A percentile compares a stretch with the other conserved stretches of the same genome.
Evolutionary conservation across 2,113 vertebrate genomes (phyloP).

Genomic region (Verasper variegatus): DNA sequence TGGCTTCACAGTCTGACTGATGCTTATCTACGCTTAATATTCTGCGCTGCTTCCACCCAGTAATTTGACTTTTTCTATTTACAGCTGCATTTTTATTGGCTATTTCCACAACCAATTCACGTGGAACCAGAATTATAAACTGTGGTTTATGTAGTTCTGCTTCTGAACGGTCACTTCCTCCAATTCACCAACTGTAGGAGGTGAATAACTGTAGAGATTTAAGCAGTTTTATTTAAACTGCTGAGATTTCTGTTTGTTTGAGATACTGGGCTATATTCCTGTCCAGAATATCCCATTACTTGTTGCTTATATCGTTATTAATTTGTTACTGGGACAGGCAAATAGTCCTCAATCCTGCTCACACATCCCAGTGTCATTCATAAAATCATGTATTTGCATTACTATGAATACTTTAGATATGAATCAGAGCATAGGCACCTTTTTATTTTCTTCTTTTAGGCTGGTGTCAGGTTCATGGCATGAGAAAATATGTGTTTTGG

Average conservation of each 20-base stretch:
- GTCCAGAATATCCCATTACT: background rate
- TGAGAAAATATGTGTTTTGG: no score
- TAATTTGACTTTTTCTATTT: conserved; percentile 30
- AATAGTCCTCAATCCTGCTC: no score
- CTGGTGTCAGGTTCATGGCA: no score
- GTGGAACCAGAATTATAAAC: background rate
- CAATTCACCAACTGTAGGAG: no score
- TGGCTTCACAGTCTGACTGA: conserved; percentile 12
- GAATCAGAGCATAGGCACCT: no score
- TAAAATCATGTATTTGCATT: no score
- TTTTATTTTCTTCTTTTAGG: no score
- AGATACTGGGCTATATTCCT: background rate
- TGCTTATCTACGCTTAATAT: conserved; percentile 10
- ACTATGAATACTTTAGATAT: no score
- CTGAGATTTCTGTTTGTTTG: background rate
- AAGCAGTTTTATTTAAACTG: no score
- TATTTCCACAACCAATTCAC: background rate
- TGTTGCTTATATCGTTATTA: background rate
- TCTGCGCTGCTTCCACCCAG: background rate
- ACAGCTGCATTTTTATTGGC: background rate
- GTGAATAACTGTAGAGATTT: no score
- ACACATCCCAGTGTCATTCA: no score
- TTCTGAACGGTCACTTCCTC: background rate
- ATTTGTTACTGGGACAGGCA: no score
- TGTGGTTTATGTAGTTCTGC: background rate